Base-by-base conservation (phyloP, 2,113 vertebrate species). In the Loxodonta africana region DNA sequence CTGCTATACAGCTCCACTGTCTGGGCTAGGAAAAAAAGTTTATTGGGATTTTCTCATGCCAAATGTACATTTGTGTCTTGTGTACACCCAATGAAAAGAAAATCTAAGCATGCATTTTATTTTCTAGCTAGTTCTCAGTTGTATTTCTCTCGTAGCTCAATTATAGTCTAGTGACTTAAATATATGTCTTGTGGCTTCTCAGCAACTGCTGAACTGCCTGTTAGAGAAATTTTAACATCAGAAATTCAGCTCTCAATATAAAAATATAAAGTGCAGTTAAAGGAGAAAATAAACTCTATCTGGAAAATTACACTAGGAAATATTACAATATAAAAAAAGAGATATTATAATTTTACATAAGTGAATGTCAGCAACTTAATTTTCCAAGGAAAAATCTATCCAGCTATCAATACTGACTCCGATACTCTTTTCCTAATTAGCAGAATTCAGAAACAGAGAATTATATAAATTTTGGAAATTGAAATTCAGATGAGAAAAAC, bases 401-500 rank as follows among this genome's bases (percentile, higher is more conserved):
- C n/a, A 97, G 53, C 83, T 97, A 88, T 57, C 96, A 95, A 95
- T 83, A 83, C 7, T 97, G 95, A 2, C 26, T 95, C 67, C 37
- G 62, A 26, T 95, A 78, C 96, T 97, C 76, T 95, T 48, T 85
- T 53, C 9, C 48, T 96, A 92, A 98, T 97, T 95, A 98, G 33
- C 0, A 25, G 91, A 94, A 83, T 81, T 97, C 74, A 97, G 97
- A 94, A 96, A 37, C 71, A 65, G 53, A 97, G 3, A 82, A 95
- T 57, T 88, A 80, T 83, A 97, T 94, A 0, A 94, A 51, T 93
- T 96, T 97, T 97, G 93, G 21, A 93, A 97, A 95, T 83, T 0
- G 2, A 96, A 98, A 97, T 97, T 94, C 53, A 98, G 97, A 96
- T 89, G 94, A 94, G 84, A 53, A 97, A 93, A 95, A 93, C 80